Evolutionary conservation across 2,113 vertebrate species (phyloP), one percentile per base, ranked within the genome.

Genomic region (Rhinolophus sinicus): DNA sequence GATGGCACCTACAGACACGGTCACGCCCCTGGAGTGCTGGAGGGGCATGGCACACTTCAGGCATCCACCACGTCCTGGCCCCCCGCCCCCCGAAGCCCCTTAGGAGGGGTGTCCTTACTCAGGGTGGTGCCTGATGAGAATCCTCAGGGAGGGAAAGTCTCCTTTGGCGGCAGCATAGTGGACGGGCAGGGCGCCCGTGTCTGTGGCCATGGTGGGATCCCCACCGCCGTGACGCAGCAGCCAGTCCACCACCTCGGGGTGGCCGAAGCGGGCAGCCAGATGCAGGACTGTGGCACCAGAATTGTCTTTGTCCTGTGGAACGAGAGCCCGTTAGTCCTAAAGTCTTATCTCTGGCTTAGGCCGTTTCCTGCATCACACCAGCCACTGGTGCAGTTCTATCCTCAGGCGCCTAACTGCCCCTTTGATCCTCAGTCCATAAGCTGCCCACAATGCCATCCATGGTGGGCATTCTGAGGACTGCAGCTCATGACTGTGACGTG

Each of bases 131-230:
- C 98, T 98, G 90, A 99, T 35, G 90, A 99, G 99, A 86, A 99
- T 99, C 90, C 99, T 99, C 89, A 99, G 98, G 62, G 99, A 99
- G 93, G 99, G 97, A 93, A 99, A 98, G 98, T 99, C 99, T 97
- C 99, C 99, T 99, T 99, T 99, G 99, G 99, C 99, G 97, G 99
- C 99, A 0, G 99, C 99, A 0, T 99, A 99, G 98, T 99, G 99
- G 93, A 99, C 89, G 4, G 99, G 99, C 86, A 99, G 97, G 1
- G 99, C 99, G 4, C 99, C 99, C 0, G 99, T 99, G 82, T 99
- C 99, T 0, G 99, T 99, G 98, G 99, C 97, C 40, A 96, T 92
- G 8, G 98, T 98, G 21, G 99, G 99, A 75, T 99, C 99, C 11
- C 98, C 99, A 65, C 99, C 99, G 1, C 99, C 99, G 0, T 99